Base-by-base conservation (phyloP, 2,888 invertebrate genomes). In the Ecliptopera silaceata region DNA sequence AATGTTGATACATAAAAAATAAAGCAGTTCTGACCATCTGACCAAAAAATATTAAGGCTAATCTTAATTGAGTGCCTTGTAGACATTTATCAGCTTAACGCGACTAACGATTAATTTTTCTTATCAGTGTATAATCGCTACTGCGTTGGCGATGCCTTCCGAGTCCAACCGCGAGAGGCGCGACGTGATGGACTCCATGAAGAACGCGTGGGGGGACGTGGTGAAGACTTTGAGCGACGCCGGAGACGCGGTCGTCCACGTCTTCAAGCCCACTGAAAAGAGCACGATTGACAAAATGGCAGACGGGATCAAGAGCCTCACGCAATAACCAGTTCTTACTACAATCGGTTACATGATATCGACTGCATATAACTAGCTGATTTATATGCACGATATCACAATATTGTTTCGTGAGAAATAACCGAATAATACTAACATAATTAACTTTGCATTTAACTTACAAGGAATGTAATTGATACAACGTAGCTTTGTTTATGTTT, bases 181-280 rank as follows among this genome's bases (percentile, higher is more conserved):
- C 15, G 87, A 88, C 51, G 85, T 89, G 0, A 79, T 84, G 83
- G 90, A 89, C 0, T 75, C 85, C 0, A 77, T 89, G 80, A 89
- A 86, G 59, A 71, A 72, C 47, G 87, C 88, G 0, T 88, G 86
- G 88, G 74, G 73, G 17, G 87, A 83, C 26, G 75, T 84, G 39
- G 84, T 84, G 32, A 81, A 74, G 62, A 84, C 87, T 0, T 63
- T 89, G 26, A 78, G 75, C 8, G 78, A 88, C 11, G 90, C 89
- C 0, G 80, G 87, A 0, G 88, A 89, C 48, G 83, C 88, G 0
- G 84, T 89, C 0, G 86, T 89, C 1, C 75, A 88, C 45, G 86
- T 85, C 4, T 86, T 89, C 62, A 88, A 85, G 43, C 89, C 88
- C 0, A 88, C 88, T 0, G 88, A 90, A 66, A 88, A 85, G 64